Evolutionary conservation across 1,140 invertebrate species (phyloP), one percentile per base, ranked within the genome.

Genomic region (Lordiphosa clarofinis): DNA sequence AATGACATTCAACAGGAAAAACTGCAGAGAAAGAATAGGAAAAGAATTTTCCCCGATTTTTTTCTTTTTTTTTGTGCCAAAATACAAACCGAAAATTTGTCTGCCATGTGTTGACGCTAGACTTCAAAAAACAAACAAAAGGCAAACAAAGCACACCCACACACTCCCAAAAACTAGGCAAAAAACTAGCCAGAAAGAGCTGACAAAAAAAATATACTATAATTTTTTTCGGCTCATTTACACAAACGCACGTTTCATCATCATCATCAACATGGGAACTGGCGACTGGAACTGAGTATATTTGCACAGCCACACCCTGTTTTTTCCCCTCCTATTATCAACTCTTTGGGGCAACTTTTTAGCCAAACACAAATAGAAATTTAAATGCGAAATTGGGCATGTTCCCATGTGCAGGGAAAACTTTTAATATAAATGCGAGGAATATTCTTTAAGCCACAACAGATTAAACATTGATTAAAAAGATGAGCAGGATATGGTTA

Each of bases 81-180:
- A 13, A 42, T 21, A 10, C 21, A 4, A 21, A 28, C 24, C 24
- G 24, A 28, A 28, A 28, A 28, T 42, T 33, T 33, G 24, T 21
- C 7, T 69, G 52, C 40, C 75, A 70, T 79, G 60, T 79, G 75
- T 79, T 74, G 74, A 74, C 67, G 78, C 63, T 70, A 74, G 60
- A 79, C 59, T 71, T 50, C 15, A 31, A 46, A 59, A 72, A 55
- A 58, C 61, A 82, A 81, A 81, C 67, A 75, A 60, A 71, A 52
- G 60, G 28, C 40, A 62, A 52, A 50, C 46, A 43, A 48, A 7
- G 6, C 42, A 19, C n/a, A 15, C 38, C 6, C 9, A 5, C 60
- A 55, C 54, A 64, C 53, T 56, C 24, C 21, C 28, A 21, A 10
- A 73, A 57, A 73, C 53, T 60, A 56, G 24, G 19, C 28, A 6